Evolutionary conservation across 2,888 invertebrate species (phyloP).

Genomic region (Drosophila mimica): DNA sequence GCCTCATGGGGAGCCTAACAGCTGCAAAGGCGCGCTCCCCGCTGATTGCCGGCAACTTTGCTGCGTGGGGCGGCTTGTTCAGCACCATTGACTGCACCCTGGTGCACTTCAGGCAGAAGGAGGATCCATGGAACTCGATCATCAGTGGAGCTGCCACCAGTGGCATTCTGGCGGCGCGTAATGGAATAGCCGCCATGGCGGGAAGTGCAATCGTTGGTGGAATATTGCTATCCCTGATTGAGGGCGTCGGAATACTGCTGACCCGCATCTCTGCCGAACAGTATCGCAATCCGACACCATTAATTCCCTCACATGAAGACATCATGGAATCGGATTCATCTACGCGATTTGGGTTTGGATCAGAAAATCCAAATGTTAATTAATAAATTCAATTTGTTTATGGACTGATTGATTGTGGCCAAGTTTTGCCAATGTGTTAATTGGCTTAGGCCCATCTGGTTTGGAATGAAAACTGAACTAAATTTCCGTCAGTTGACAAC

Average conservation of each 20-base stretch:
- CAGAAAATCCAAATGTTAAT: slow-evolving; percentile 46
- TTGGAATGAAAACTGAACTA: not conserved
- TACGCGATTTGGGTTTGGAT: slow-evolving; percentile 38
- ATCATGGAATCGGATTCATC: slow-evolving; percentile 29
- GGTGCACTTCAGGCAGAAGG: slow-evolving; percentile 63
- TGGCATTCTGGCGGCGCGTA: slow-evolving; percentile 64
- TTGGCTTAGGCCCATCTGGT: not conserved
- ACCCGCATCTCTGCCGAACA: slow-evolving; percentile 66
- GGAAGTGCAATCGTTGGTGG: slow-evolving; percentile 67
- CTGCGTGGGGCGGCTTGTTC: slow-evolving; percentile 67
- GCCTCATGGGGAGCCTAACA: slow-evolving; percentile 56
- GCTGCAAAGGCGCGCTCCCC: slow-evolving; percentile 64
- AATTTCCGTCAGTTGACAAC: not conserved
- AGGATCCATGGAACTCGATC: slow-evolving; percentile 76
- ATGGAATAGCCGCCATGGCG: slow-evolving; percentile 65
- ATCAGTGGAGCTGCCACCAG: slow-evolving; percentile 70
- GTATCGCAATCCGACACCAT: slow-evolving; percentile 51
- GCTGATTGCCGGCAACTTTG: slow-evolving; percentile 64
- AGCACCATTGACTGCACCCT: slow-evolving; percentile 67
- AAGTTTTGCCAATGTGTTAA: slow-evolving; percentile 3
- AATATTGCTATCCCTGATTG: slow-evolving; percentile 61
- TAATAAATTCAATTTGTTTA: slow-evolving; percentile 45
- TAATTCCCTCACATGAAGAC: slow-evolving; percentile 16
- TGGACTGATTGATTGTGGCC: not conserved
- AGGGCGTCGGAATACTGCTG: slow-evolving; percentile 63